phyloP scores from a whole-genome alignment of 2,113 vertebrate genomes.

The Podarcis raffonei region DNA sequence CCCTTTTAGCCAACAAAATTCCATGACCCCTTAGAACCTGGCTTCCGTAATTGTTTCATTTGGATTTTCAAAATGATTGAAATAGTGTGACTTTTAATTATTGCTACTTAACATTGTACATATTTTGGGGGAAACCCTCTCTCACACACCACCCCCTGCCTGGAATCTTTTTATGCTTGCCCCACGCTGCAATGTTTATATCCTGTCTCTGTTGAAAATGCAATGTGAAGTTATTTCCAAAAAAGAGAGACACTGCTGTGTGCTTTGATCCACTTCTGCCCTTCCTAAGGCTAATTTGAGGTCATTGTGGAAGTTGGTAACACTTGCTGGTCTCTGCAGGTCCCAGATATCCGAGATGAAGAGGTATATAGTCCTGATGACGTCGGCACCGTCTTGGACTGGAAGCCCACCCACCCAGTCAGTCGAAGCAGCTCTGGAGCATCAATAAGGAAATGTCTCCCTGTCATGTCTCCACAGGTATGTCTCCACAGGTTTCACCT shows the following conservation, averaged over 20 bases:
- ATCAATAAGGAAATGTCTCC: slow-evolving; percentile 80
- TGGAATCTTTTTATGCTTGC: too few species aligned
- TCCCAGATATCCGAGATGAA: slow-evolving; percentile 84
- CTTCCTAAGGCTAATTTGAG: background rate
- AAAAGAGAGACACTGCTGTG: background rate
- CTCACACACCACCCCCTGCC: too few species aligned
- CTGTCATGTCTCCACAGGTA: slow-evolving; percentile 84
- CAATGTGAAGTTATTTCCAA: too few species aligned
- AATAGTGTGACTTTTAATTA: too few species aligned
- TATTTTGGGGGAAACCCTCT: too few species aligned
- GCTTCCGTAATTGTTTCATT: too few species aligned
- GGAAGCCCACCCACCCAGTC: slow-evolving; percentile 74
- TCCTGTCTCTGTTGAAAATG: too few species aligned
- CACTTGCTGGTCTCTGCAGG: slow-evolving; percentile 65
- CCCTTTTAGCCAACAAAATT: too few species aligned
- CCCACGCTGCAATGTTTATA: too few species aligned
- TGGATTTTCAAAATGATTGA: too few species aligned
- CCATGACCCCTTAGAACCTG: too few species aligned
- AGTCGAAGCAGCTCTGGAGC: slow-evolving; percentile 61
- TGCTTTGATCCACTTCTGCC: background rate
- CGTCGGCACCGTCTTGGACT: slow-evolving; percentile 74
- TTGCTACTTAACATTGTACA: too few species aligned
- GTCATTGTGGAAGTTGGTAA: background rate
- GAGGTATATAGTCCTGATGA: slow-evolving; percentile 77
- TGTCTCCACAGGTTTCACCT: background rate